These are phyloP conservation scores for Nasonia longicornis DNA, from an alignment of 1,140 invertebrate genomes.

Conservation along the genomic window DNA sequence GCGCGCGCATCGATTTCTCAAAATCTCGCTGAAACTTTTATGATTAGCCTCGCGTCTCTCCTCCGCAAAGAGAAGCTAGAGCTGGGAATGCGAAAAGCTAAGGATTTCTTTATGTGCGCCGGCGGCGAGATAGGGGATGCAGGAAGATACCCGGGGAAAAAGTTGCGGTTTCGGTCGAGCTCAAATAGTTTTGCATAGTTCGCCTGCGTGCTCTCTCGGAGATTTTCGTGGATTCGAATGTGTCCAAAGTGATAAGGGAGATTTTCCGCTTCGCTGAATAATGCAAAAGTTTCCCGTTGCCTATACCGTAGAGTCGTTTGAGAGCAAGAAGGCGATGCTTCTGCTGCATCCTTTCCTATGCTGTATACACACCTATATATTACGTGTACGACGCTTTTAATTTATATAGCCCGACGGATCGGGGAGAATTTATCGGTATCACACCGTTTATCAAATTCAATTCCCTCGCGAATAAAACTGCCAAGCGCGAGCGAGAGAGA, in stretches of 20 bases:
- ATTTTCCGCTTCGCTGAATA: not conserved
- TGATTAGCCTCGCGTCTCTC: conserved; percentile 17
- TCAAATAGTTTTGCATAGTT: not conserved
- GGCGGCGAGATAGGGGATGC: not conserved
- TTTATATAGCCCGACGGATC: not conserved
- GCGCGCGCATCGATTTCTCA: conserved; percentile 27
- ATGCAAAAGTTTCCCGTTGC: not conserved
- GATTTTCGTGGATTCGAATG: not conserved
- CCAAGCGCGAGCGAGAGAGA: not conserved
- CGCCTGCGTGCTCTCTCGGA: not conserved
- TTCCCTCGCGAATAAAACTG: conserved; percentile 30
- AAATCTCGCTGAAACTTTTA: conserved; percentile 38
- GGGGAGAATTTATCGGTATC: conserved; percentile 5
- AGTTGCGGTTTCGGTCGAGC: conserved; percentile 4
- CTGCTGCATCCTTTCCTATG: no score
- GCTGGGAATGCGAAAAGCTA: not conserved
- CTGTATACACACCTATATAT: not conserved
- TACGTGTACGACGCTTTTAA: not conserved
- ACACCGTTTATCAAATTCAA: not conserved
- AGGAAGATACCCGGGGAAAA: not conserved
- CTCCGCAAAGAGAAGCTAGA: not conserved
- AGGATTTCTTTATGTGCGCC: not conserved
- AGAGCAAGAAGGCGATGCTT: not conserved
- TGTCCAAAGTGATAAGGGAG: not conserved
- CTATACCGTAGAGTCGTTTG: not conserved